Evolutionary conservation across 2,113 vertebrate species (phyloP).

Genomic region (Gymnobelideus leadbeateri): DNA sequence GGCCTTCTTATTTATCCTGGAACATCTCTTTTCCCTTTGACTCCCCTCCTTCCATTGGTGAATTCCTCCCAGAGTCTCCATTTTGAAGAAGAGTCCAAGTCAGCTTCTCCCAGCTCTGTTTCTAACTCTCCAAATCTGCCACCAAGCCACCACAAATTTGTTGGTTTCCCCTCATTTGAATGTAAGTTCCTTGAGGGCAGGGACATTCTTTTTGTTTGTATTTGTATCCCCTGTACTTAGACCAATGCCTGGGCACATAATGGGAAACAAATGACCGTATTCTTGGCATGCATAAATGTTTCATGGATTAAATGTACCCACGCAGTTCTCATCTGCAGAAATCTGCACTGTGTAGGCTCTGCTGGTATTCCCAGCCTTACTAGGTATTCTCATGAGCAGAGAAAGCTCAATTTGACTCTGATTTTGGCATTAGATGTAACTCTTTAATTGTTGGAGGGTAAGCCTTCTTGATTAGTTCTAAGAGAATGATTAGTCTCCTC

Average conservation of each 20-base stretch:
- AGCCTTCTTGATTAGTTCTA: neutral
- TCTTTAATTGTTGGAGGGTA: neutral
- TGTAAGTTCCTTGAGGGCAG: neutral
- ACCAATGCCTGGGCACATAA: neutral
- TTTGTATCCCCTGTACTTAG: neutral
- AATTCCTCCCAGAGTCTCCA: too few species aligned
- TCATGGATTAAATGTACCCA: slow-evolving; percentile 74
- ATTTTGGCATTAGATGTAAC: neutral
- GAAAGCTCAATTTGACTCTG: neutral
- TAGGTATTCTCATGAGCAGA: neutral
- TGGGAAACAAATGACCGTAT: slow-evolving; percentile 80
- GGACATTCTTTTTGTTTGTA: neutral
- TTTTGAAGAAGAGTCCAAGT: neutral
- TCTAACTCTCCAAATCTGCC: neutral
- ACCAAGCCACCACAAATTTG: neutral
- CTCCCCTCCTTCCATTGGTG: neutral
- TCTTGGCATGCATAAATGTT: slow-evolving; percentile 78
- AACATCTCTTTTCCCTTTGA: neutral
- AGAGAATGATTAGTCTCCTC: slow-evolving; percentile 14
- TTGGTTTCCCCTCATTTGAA: neutral
- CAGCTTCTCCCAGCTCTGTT: neutral
- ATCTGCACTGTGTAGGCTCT: neutral
- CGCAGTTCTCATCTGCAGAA: slow-evolving; percentile 25
- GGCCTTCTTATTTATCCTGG: neutral
- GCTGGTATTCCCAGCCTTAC: neutral